Conservation (phyloP, 2,797 vertebrate species). For the Ambastaia sidthimunki region DNA sequence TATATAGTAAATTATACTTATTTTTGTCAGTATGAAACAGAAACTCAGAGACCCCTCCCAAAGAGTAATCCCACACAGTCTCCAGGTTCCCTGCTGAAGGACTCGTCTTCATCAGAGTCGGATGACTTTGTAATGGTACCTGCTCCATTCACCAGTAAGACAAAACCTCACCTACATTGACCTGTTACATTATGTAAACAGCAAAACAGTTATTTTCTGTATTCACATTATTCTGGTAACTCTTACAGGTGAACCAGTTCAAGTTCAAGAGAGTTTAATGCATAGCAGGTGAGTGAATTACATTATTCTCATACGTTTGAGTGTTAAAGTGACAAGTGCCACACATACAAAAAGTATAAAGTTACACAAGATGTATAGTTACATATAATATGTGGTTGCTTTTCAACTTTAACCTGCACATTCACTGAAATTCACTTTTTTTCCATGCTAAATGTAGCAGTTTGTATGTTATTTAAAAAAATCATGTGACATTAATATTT, state of each 20-base stretch:
- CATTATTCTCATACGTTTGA: neutral
- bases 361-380: neutral
- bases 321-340: conserved; percentile 1
- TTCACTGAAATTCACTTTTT: neutral
- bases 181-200: neutral
- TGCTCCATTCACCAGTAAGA: conserved; percentile 85
- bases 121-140: conserved; percentile 96
- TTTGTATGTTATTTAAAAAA: neutral
- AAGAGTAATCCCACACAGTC: conserved; percentile 77
- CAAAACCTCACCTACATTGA: neutral
- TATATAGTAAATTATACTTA: neutral
- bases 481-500: neutral
- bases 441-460: neutral
- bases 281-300: conserved; percentile 85
- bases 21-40: conserved; percentile 83
- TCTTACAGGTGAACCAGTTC: conserved; percentile 81
- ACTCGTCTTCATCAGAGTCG: conserved; percentile 80
- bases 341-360: neutral
- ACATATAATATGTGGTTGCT: neutral
- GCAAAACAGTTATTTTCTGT: neutral
- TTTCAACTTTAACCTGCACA: neutral
- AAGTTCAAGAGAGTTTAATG: conserved; percentile 85
- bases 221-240: conserved; percentile 16
- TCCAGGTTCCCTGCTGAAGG: conserved; percentile 78
- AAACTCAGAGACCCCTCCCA: conserved; percentile 81